phyloP scores from a whole-genome alignment of 2,113 vertebrate genomes.

The Tichodroma muraria region DNA sequence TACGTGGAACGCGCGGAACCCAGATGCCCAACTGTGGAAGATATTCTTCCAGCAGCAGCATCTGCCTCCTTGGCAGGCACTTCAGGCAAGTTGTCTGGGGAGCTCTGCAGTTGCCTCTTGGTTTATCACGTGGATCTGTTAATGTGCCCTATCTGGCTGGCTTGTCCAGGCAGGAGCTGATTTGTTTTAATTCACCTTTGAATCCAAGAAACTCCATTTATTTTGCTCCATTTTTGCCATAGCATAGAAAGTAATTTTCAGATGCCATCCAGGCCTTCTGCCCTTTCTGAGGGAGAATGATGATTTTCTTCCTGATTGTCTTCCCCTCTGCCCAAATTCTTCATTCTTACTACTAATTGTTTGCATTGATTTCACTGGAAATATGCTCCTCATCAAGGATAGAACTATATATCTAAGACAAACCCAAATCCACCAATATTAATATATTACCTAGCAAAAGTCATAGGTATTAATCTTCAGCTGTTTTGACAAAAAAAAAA shows the following conservation, averaged over 20 bases:
- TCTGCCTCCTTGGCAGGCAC: constrained; percentile 78
- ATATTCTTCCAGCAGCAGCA: constrained; percentile 76
- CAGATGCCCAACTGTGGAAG: constrained; percentile 75
- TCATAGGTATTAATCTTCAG: background rate
- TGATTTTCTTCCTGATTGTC: background rate
- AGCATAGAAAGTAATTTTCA: background rate
- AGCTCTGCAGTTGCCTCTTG: constrained; percentile 70
- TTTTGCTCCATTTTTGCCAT: constrained; percentile 14
- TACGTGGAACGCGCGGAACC: constrained; percentile 68
- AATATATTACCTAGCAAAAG: background rate
- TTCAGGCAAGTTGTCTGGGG: constrained; percentile 68
- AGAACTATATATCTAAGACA: background rate
- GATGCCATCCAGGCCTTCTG: background rate
- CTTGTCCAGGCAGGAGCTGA: constrained; percentile 60
- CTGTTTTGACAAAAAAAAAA: constrained; percentile 3
- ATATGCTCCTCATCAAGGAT: background rate
- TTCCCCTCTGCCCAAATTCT: background rate
- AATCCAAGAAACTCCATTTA: constrained; percentile 44
- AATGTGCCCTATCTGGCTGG: constrained; percentile 69
- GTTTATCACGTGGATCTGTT: constrained; percentile 70
- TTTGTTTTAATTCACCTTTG: constrained; percentile 69
- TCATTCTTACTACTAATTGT: background rate
- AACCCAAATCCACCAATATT: background rate
- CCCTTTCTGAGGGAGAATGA: constrained; percentile 2
- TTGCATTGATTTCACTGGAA: constrained; percentile 11